Evolutionary conservation across 1,140 invertebrate species (phyloP), one percentile per base, ranked within the genome.

Genomic region (Lysiphlebus fabarum): DNA sequence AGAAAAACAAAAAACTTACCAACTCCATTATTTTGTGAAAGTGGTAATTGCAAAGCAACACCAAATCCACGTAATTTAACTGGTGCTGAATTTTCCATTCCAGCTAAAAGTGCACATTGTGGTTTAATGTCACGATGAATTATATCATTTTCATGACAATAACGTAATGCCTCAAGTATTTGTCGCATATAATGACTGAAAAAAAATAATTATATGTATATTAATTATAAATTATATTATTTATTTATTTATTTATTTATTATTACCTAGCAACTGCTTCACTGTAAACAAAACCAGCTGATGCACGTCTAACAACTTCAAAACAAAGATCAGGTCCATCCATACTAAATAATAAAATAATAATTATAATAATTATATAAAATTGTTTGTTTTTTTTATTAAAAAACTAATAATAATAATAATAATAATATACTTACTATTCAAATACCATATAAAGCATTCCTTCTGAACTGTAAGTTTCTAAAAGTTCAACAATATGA

Each of bases 391-490:
- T 45, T 11, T 17, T 14, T 45, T 45, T 17, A 45, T 4, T 45
- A 14, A 45, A 7, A 17, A 45, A 17, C 26, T 41, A 41, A 11
- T 11, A 41, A 11, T 41, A 41, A 11, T 41, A 26, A 26, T 26
- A 26, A 26, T n/a, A 47, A 40, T 33, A 47, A 11, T 53, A 72
- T 73, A 87, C 94, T 95, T 85, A 98, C 96, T 94, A 96, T 87
- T 99, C 96, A 82, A 98, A 98, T 61, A 99, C 94, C 96, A 99
- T 98, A 75, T 98, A 98, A 4, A 99, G 84, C 90, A 98, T 96
- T 69, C 96, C 96, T 81, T 98, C 95, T 7, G 95, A 97, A 70
- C 94, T 96, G 84, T 99, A 99, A 0, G 96, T 99, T 80, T 99
- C 96, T 57, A 98, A 80, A 36, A 99, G 84, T 79, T 99, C 96